A percentile compares a stretch with the other conserved stretches of the same genome.
These are phyloP conservation scores for Atherix ibis DNA, from an alignment of 2,888 invertebrate species.

Conservation along the genomic window DNA sequence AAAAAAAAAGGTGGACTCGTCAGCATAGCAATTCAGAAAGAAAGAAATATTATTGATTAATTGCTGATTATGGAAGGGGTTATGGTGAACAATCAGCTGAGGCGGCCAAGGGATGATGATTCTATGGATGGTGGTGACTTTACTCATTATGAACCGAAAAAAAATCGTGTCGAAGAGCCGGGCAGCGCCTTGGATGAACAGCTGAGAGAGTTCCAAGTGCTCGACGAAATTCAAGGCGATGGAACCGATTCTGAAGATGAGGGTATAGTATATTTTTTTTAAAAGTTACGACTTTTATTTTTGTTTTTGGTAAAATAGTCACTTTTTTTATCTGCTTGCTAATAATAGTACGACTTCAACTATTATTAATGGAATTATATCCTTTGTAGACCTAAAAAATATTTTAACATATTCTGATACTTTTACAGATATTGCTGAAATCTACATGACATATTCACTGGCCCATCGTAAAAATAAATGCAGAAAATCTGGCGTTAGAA, in stretches of 20 bases:
- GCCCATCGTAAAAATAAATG: too few species aligned
- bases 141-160: constrained; percentile 21
- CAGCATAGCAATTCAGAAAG: background rate
- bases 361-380: too few species aligned
- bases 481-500: too few species aligned
- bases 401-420: too few species aligned
- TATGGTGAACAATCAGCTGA: background rate
- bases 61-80: background rate
- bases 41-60: background rate
- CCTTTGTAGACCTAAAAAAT: too few species aligned
- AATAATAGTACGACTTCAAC: too few species aligned
- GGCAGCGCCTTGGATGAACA: constrained; percentile 27
- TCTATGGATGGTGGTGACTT: too few species aligned
- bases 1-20: background rate
- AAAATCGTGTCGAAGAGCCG: constrained; percentile 20
- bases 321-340: too few species aligned
- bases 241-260: constrained; percentile 27
- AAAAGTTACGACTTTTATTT: too few species aligned
- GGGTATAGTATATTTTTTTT: constrained; percentile 9
- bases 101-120: background rate
- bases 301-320: too few species aligned
- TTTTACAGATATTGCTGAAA: too few species aligned
- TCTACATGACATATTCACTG: too few species aligned
- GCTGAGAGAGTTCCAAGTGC: constrained; percentile 43
- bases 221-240: constrained; percentile 45